Conservation (phyloP, 2,113 vertebrate genomes). For the Chloropsis hardwickii region DNA sequence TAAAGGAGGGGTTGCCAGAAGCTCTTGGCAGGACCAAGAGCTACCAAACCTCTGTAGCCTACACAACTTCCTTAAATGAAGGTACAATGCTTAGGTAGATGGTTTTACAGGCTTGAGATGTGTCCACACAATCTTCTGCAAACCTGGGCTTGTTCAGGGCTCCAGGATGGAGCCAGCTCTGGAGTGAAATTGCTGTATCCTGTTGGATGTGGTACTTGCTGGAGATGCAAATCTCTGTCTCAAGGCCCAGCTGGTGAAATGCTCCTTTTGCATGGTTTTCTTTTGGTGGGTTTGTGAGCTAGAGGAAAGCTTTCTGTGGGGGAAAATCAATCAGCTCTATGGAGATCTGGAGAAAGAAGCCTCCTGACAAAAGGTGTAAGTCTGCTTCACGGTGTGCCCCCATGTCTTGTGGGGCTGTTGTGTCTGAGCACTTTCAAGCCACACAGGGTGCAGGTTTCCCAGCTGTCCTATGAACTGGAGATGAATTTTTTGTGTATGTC, state of each 20-base stretch:
- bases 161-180: neutral
- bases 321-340: neutral
- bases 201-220: neutral
- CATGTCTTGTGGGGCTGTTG: fast-evolving
- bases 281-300: neutral
- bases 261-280: neutral
- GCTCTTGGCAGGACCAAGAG: neutral
- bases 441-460: fast-evolving
- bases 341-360: neutral
- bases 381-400: fast-evolving
- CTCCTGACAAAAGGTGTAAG: neutral
- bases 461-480: neutral
- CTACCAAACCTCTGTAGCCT: neutral
- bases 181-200: neutral
- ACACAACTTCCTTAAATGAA: neutral
- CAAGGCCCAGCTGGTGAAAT: neutral
- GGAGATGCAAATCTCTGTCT: neutral
- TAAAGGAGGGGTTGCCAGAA: neutral
- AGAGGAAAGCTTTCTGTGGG: neutral
- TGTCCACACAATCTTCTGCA: neutral
- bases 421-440: neutral
- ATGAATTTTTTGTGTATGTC: fast-evolving
- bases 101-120: neutral
- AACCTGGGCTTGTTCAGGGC: neutral
- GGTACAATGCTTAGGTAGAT: neutral